Conservation (phyloP, 2,113 vertebrate genomes). For the Arenaria interpres region DNA sequence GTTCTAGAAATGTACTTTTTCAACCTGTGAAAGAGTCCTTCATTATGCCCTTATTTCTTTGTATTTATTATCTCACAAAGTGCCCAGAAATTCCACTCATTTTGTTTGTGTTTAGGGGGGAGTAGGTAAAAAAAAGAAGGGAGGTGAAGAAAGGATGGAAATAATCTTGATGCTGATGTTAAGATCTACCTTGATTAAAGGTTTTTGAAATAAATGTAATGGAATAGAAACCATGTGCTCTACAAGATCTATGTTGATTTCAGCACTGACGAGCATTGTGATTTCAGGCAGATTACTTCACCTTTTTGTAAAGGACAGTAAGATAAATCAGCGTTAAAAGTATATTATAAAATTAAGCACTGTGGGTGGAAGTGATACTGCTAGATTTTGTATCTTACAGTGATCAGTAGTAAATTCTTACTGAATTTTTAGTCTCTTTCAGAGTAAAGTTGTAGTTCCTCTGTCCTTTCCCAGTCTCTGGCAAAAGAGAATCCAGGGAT, state of each 20-base stretch:
- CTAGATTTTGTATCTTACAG: not conserved
- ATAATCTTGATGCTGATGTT: not conserved
- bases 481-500: not conserved
- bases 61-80: not conserved
- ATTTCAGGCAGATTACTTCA: not conserved
- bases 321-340: not conserved
- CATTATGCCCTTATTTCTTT: not conserved
- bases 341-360: not conserved
- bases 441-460: not conserved
- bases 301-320: not conserved
- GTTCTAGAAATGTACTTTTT: not conserved
- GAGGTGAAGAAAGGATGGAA: not conserved
- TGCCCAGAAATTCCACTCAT: not conserved
- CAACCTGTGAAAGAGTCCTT: not conserved
- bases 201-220: not conserved
- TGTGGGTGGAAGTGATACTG: not conserved
- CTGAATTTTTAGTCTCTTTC: not conserved
- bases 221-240: not conserved
- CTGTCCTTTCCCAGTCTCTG: not conserved
- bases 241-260: not conserved
- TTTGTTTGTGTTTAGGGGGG: not conserved
- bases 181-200: not conserved
- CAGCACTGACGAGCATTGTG: not conserved
- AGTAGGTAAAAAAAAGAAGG: not conserved
- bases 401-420: not conserved